Base-by-base conservation (phyloP, 2,888 invertebrate species). In the Agrenia bidenticulata region DNA sequence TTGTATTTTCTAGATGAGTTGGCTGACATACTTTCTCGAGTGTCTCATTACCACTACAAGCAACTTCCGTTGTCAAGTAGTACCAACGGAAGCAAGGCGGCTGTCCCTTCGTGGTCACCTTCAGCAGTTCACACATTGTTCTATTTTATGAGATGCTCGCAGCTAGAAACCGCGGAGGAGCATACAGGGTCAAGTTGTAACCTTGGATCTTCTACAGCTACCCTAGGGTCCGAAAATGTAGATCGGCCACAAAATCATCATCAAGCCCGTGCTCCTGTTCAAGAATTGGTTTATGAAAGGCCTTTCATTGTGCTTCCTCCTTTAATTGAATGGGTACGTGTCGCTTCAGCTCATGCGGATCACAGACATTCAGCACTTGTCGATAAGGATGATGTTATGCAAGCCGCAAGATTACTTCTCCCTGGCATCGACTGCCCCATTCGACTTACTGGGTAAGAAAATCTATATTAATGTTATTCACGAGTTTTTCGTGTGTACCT, bases 121-220 rank as follows among this genome's bases (percentile, higher is more conserved):
- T 83, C 87, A 45, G 92, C 92, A 0, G 84, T 92, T 54, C 86
- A 89, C 55, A 87, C 92, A 0, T 82, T 94, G 1, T 94, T 92
- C 80, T 93, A 94, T 80, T 94, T 92, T 79, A 93, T 94, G 93
- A 83, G 92, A 54, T 94, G 94, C 80, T 92, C 92, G 0, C 93
- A 90, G 57, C 58, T 75, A 58, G 75, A 75, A 60, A 73, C 71
- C 9, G 72, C 73, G 15, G 73, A 75, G 63, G 75, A 75, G 57
- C 67, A 70, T 23, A 63, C 51, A 19, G 66, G 61, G 11, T 64
- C 64, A 39, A 54, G 41, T 61, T n/a, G 37, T 15, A 63, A 72
- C 50, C 56, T 72, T n/a, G 62, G 60, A 37, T 63, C 74, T 2
- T 72, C 74, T 19, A 70, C 74, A 9, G 70, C 74, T 1, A 71